These are phyloP conservation scores for Hyphantria cunea DNA, from an alignment of 1,140 invertebrate species.

Conservation along the genomic window DNA sequence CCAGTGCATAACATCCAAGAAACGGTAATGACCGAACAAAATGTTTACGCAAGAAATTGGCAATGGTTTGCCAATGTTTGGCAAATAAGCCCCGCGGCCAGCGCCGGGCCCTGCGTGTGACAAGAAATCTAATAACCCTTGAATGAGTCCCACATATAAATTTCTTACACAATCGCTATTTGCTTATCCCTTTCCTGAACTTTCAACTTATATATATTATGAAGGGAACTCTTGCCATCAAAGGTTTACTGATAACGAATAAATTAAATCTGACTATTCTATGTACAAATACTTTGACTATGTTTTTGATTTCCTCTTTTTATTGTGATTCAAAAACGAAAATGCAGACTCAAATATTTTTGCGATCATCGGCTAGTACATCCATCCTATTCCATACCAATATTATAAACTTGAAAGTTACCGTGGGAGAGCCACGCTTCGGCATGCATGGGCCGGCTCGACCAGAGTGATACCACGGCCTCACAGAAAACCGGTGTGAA, in stretches of 20 bases:
- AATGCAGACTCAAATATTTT: too few relatives aligned
- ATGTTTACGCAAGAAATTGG: slow-evolving; percentile 66
- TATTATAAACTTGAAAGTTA: too few relatives aligned
- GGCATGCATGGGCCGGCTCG: too few relatives aligned
- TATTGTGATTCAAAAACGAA: too few relatives aligned
- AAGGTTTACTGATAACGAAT: slow-evolving; percentile 8
- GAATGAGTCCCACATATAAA: slow-evolving; percentile 60
- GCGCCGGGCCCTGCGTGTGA: slow-evolving; percentile 53
- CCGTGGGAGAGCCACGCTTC: too few relatives aligned
- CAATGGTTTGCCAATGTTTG: slow-evolving; percentile 63
- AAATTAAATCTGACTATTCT: too few relatives aligned
- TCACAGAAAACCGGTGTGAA: too few relatives aligned
- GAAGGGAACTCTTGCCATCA: slow-evolving; percentile 10
- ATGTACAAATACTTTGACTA: too few relatives aligned
- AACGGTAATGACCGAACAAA: slow-evolving; percentile 61
- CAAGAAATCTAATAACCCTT: slow-evolving; percentile 70
- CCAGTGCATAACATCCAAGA: slow-evolving; percentile 40
- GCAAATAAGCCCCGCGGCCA: slow-evolving; percentile 59
- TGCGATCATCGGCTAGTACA: too few relatives aligned
- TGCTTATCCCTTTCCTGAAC: slow-evolving; percentile 42
- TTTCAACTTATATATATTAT: slow-evolving; percentile 21
- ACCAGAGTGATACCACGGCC: too few relatives aligned
- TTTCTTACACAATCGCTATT: slow-evolving; percentile 55
- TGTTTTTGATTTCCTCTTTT: too few relatives aligned
- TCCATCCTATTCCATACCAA: too few relatives aligned